A percentile compares a stretch with the other conserved stretches of the same genome.
These are phyloP conservation scores for Montipora sp. DNA, from an alignment of 64 coral and sea anemone species.

Conservation along the genomic window DNA sequence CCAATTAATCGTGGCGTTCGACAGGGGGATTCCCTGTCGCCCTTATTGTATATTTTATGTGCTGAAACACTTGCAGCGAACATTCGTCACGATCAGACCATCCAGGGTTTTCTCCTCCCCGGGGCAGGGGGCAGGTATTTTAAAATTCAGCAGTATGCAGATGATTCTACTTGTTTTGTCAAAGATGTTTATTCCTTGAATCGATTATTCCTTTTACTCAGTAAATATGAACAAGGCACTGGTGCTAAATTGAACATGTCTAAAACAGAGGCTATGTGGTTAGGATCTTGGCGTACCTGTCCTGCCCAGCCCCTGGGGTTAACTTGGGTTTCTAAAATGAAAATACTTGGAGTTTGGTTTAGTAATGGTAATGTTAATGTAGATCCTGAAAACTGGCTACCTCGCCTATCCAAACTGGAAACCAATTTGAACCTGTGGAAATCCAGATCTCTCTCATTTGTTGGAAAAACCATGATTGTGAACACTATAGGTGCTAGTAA, in stretches of 20 bases:
- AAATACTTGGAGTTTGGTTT: slow-evolving; percentile 27
- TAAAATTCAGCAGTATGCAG: slow-evolving; percentile 27
- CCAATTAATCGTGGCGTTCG: not conserved
- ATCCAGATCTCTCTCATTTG: not conserved
- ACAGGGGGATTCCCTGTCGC: not conserved
- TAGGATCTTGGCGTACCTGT: not conserved
- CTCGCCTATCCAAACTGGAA: not conserved
- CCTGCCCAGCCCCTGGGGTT: not conserved
- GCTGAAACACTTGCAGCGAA: not conserved
- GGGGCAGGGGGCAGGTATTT: not conserved
- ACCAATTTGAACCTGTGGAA: slow-evolving; percentile 30
- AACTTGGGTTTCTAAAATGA: slow-evolving; percentile 43
- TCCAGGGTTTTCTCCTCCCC: slow-evolving; percentile 12
- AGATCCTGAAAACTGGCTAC: not conserved
- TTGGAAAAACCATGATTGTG: not conserved
- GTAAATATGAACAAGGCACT: not conserved
- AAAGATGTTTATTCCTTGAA: not conserved
- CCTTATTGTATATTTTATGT: not conserved
- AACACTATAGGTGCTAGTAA: not conserved
- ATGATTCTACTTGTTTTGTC: slow-evolving; percentile 60
- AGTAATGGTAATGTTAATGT: not conserved
- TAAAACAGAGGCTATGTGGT: slow-evolving; percentile 52
- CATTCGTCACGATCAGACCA: no score
- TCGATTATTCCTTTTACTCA: not conserved
- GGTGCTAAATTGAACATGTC: slow-evolving; percentile 20